Conservation (phyloP, 2,888 invertebrate species). For the Cactoblastis cactorum region DNA sequence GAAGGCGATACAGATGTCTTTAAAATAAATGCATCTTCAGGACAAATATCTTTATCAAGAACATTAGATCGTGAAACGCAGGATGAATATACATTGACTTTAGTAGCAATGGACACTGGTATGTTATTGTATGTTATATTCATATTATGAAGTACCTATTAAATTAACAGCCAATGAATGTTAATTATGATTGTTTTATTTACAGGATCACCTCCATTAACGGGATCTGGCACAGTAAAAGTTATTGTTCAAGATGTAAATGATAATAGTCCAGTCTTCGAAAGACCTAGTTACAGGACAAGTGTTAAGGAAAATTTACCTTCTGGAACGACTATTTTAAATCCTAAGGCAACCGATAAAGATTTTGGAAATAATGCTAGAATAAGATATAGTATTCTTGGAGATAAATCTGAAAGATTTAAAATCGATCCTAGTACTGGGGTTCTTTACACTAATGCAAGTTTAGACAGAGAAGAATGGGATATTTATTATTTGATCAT, state of each 20-base stretch:
- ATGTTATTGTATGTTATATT: conserved; percentile 41
- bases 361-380: conserved; percentile 92
- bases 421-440: conserved; percentile 88
- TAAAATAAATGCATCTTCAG: conserved; percentile 93
- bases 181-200: conserved; percentile 30
- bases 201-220: conserved; percentile 93
- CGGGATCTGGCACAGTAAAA: conserved; percentile 94
- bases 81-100: conserved; percentile 89
- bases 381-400: conserved; percentile 90
- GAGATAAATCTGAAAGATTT: conserved; percentile 90
- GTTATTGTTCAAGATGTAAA: conserved; percentile 96
- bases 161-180: background rate
- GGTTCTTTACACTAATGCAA: conserved; percentile 84
- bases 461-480: conserved; percentile 89
- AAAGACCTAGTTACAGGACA: conserved; percentile 88
- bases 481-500: conserved; percentile 88
- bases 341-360: conserved; percentile 88
- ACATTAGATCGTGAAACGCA: conserved; percentile 92
- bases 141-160: background rate
- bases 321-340: conserved; percentile 86
- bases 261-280: conserved; percentile 94
- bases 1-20: conserved; percentile 95
- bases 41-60: conserved; percentile 91
- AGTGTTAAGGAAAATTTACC: conserved; percentile 90
- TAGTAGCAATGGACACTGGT: conserved; percentile 97